These are phyloP conservation scores for Tupaia chinensis DNA, from an alignment of 2,113 vertebrate species.

Conservation along the genomic window DNA sequence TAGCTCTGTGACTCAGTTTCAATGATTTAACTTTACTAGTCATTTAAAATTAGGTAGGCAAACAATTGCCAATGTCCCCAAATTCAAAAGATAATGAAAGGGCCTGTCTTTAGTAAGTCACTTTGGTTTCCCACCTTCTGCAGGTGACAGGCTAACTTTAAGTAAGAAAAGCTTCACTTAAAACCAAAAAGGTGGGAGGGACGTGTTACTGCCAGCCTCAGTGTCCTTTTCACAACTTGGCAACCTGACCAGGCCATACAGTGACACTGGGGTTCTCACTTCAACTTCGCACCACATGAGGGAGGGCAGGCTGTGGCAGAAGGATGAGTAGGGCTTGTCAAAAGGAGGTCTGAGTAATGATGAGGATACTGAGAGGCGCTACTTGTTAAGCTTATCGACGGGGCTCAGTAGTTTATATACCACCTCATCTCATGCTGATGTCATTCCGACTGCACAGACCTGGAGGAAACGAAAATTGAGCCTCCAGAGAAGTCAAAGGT, in stretches of 20 bases:
- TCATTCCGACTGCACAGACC: neutral
- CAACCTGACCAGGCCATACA: slow-evolving; percentile 39
- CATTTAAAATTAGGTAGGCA: slow-evolving; percentile 13
- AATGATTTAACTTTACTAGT: neutral
- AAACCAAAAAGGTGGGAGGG: neutral
- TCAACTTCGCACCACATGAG: neutral
- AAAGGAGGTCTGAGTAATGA: neutral
- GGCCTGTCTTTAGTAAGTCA: neutral
- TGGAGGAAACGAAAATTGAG: neutral
- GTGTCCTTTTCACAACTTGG: slow-evolving; percentile 26
- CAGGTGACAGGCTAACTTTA: neutral
- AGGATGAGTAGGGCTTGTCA: neutral
- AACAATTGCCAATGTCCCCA: neutral
- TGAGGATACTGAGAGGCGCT: neutral
- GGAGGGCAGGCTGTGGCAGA: neutral
- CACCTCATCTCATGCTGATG: neutral
- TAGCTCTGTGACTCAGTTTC: neutral
- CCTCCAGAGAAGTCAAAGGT: neutral
- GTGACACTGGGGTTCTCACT: slow-evolving; percentile 50
- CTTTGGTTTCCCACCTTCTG: slow-evolving; percentile 4
- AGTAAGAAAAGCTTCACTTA: neutral
- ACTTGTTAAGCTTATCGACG: neutral
- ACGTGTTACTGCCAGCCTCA: neutral
- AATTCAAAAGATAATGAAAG: neutral
- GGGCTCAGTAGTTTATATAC: neutral